Conservation (phyloP, 2,888 invertebrate genomes). For the Toxonevra muliebris region DNA sequence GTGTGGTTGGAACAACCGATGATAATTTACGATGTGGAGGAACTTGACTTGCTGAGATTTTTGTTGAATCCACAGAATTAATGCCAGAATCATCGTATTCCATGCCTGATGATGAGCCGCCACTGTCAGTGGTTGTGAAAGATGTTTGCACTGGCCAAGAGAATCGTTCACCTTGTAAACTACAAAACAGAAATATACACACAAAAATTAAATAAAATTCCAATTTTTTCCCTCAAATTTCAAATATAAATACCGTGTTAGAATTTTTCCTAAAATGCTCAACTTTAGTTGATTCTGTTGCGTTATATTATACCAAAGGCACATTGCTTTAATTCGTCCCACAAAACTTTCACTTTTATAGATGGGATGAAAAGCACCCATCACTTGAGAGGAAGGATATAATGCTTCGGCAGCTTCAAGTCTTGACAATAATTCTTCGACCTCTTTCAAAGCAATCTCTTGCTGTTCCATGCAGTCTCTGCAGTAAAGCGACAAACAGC, state of each 20-base stretch:
- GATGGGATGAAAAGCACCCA: constrained; percentile 77
- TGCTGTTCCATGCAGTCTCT: constrained; percentile 75
- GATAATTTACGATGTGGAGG: constrained; percentile 45
- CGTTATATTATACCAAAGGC: constrained; percentile 91
- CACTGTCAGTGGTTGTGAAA: constrained; percentile 53
- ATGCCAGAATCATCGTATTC: constrained; percentile 61
- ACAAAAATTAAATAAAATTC: background rate
- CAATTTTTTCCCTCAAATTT: background rate
- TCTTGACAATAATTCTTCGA: constrained; percentile 76
- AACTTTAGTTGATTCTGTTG: constrained; percentile 84
- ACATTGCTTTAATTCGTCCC: constrained; percentile 74
- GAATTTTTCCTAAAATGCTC: constrained; percentile 75
- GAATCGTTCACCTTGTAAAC: constrained; percentile 62
- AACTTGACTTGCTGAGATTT: constrained; percentile 39
- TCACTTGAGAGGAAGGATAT: constrained; percentile 84
- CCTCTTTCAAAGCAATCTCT: constrained; percentile 77
- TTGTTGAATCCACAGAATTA: constrained; percentile 58
- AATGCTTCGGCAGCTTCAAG: constrained; percentile 81
- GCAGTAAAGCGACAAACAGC: constrained; percentile 82
- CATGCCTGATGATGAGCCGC: constrained; percentile 59
- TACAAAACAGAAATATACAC: constrained; percentile 29
- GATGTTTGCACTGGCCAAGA: constrained; percentile 64
- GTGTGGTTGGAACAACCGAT: constrained; percentile 33
- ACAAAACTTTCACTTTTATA: constrained; percentile 63
- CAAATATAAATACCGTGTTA: constrained; percentile 60